Base-by-base conservation (phyloP, 2,888 invertebrate species). In the Apamea crenata region DNA sequence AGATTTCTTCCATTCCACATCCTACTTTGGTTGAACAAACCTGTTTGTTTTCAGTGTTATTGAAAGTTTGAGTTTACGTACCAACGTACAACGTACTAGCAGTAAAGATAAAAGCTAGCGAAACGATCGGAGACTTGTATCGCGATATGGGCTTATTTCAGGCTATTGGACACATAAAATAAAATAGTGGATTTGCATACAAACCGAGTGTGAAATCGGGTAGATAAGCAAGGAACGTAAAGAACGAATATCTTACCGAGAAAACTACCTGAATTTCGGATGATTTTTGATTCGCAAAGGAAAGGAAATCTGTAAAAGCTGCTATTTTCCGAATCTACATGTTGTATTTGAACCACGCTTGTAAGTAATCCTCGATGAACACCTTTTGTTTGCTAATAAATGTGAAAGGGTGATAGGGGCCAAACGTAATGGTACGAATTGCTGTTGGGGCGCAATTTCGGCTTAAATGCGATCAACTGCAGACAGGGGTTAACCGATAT, bases 81-180 rank as follows among this genome's bases (percentile, higher is more conserved):
- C n/a, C 36, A 47, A 72, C 32, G 21, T 74, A 59, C 56, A 66
- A 40, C 68, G 67, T 74, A 81, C 68, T 53, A 63, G 65, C 61
- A 82, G 74, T 82, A 75, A 77, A 81, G 61, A 84, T 78, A 82
- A 84, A 75, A 50, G 50, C 67, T 32, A 63, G n/a, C 36, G 56
- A 32, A 82, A 69, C 68, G 74, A 67, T 61, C 71, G 16, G n/a
- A 47, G 72, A 75, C 53, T 72, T 53, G 74, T 85, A 61, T 66
- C 47, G 74, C 56, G 16, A 84, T 82, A 85, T 72, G 65, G 50
- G 78, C 65, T 74, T 74, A 66, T 72, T 85, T 65, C 79, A 71
- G 40, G 74, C 74, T 72, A 83, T 86, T 82, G 76, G 50, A 76
- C 50, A 77, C 68, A 83, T 85, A 74, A 79, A 85, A 86, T 86